These are phyloP conservation scores for Ophiothrix spiculata DNA, from an alignment of 35 echinoderm and acorn worm species.

Conservation along the genomic window DNA sequence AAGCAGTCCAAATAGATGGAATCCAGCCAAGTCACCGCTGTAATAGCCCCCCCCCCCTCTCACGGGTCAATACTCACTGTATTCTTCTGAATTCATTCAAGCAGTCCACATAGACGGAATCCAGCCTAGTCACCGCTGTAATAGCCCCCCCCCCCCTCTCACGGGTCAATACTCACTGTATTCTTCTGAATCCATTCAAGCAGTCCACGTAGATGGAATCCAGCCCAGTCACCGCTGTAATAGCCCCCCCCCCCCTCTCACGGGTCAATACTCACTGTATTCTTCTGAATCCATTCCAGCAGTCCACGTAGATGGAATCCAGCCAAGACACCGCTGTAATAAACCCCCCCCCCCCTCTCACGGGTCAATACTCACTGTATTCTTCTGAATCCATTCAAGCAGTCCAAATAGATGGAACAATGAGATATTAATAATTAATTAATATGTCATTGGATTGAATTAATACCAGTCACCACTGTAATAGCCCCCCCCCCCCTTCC, in stretches of 20 bases:
- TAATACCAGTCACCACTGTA: slow-evolving; percentile 96
- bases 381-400: slow-evolving; percentile 70
- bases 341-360: too few relatives aligned
- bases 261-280: slow-evolving; percentile 40
- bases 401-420: slow-evolving; percentile 84
- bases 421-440: too few relatives aligned
- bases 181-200: slow-evolving; percentile 73
- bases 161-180: slow-evolving; percentile 37
- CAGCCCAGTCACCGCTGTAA: slow-evolving; percentile 96
- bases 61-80: slow-evolving; percentile 40
- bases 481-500: slow-evolving; percentile 94
- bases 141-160: too few relatives aligned
- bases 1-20: too few relatives aligned
- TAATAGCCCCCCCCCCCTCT: too few relatives aligned
- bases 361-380: slow-evolving; percentile 40
- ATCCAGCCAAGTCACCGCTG: too few relatives aligned
- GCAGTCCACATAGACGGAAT: slow-evolving; percentile 77
- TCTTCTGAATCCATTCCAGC: slow-evolving; percentile 70
- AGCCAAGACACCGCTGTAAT: slow-evolving; percentile 95
- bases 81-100: slow-evolving; percentile 72
- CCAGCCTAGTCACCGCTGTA: slow-evolving; percentile 97
- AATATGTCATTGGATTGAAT: too few relatives aligned
- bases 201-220: slow-evolving; percentile 82
- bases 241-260: too few relatives aligned
- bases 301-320: slow-evolving; percentile 84